Evolutionary conservation across 1,140 invertebrate species (phyloP), one percentile per base, ranked within the genome.

Genomic region (Dendroctonus valens): DNA sequence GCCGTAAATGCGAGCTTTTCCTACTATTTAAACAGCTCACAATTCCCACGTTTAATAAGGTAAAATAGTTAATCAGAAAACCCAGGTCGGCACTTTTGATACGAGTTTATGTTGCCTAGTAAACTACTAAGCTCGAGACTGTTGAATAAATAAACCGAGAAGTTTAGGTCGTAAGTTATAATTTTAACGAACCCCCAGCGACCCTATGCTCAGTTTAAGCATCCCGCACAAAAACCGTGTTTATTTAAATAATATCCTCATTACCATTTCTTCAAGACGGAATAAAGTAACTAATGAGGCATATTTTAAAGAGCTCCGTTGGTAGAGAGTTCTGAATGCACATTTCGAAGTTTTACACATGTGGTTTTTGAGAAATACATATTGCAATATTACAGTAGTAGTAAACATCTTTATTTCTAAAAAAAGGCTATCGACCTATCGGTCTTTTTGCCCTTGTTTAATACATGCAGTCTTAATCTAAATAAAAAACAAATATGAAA

Each of bases 201-300:
- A 61, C 59, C 59, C 49, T 61, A 41, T 7, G 26, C 40, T 39
- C 8, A 6, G 39, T 51, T 61, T 51, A 52, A 61, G 41, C 48
- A 61, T 39, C 59, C 59, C 59, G 59, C 59, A 51, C 39, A 50
- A 61, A 61, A 51, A 15, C n/a, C 59, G 48, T 51, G 59, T 61
- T 61, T 61, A 61, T 61, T 61, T 61, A 61, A 61, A 61, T 61
- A 51, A 61, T 61, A 61, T 50, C 39, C 59, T 14, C 59, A 61
- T 61, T 61, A 61, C 59, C 59, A 52, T 51, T 51, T 61, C 59
- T 61, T 51, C 26, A 61, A 52, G 59, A 51, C 9, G 59, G 48
- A 41, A 61, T 61, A 61, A 61, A 51, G 42, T 59, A 59, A 48
- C 57, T 59, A 59, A 59, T 59, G 57, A 59, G 15, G 57, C 57